These are phyloP conservation scores for Bagarius yarrelli DNA, from an alignment of 2,113 vertebrate species.

Conservation along the genomic window DNA sequence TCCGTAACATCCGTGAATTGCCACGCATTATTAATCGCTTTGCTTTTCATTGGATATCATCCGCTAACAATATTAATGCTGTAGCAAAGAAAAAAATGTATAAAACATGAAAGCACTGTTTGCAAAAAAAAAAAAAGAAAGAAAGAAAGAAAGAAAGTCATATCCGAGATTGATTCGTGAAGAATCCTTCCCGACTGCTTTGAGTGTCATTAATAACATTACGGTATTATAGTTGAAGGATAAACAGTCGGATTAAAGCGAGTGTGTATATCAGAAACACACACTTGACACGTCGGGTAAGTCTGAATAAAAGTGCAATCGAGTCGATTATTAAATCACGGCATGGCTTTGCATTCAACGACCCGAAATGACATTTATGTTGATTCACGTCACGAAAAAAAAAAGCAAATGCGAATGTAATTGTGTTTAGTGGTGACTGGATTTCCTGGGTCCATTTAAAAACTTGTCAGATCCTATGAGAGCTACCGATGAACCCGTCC, in stretches of 20 bases:
- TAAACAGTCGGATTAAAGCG: conserved; percentile 4
- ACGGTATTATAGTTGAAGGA: conserved; percentile 18
- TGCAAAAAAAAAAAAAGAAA: not conserved
- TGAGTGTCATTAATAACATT: conserved; percentile 22
- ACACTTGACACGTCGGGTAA: not conserved
- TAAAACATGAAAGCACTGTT: conserved; percentile 35
- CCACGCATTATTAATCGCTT: conserved; percentile 51
- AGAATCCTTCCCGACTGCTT: not conserved
- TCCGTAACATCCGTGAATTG: conserved; percentile 34
- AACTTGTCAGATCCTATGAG: conserved; percentile 47
- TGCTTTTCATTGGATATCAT: conserved; percentile 48
- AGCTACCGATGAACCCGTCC: conserved; percentile 39
- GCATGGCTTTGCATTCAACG: conserved; percentile 1
- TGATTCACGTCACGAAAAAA: not conserved
- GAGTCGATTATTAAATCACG: conserved; percentile 24
- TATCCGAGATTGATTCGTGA: conserved; percentile 11
- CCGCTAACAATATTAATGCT: conserved; percentile 46
- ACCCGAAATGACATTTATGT: conserved; percentile 16
- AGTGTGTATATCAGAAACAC: conserved; percentile 10
- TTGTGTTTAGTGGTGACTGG: conserved; percentile 2
- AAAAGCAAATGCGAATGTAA: conserved; percentile 6
- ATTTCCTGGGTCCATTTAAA: conserved; percentile 18
- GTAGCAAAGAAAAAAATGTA: conserved; percentile 13
- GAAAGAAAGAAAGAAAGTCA: not conserved
- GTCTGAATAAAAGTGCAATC: conserved; percentile 15